These are phyloP conservation scores for Gasterosteus aculeatus DNA, from an alignment of 2,113 vertebrate genomes.

Conservation along the genomic window DNA sequence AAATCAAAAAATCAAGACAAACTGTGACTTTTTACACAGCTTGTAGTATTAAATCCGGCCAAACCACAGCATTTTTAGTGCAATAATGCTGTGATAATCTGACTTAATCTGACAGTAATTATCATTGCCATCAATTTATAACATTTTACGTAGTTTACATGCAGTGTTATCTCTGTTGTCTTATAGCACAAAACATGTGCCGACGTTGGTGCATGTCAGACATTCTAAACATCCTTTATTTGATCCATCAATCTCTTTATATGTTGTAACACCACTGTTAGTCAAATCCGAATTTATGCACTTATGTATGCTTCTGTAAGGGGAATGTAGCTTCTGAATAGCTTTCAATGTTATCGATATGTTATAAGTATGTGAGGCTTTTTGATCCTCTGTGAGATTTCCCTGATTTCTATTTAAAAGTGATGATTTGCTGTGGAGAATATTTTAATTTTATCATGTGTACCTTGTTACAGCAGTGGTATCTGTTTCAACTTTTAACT, in stretches of 20 bases:
- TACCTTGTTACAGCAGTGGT: background rate
- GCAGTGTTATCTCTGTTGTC: slow-evolving; percentile 24
- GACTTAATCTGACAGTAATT: slow-evolving; percentile 14
- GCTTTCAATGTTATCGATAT: slow-evolving; percentile 60
- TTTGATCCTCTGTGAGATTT: slow-evolving; percentile 40
- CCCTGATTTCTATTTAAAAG: slow-evolving; percentile 35
- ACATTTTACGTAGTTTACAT: slow-evolving; percentile 1
- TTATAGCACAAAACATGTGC: slow-evolving; percentile 8
- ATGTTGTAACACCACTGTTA: slow-evolving; percentile 52
- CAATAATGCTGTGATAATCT: slow-evolving; percentile 34
- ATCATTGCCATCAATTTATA: slow-evolving; percentile 3
- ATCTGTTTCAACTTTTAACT: background rate
- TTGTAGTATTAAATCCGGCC: slow-evolving; percentile 4
- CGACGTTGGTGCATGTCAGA: slow-evolving; percentile 10
- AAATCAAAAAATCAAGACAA: slow-evolving; percentile 38
- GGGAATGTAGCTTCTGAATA: slow-evolving; percentile 73
- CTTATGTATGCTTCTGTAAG: slow-evolving; percentile 71
- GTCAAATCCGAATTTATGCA: slow-evolving; percentile 65
- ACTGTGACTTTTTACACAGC: background rate
- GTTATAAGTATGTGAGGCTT: slow-evolving; percentile 53
- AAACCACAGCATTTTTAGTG: slow-evolving; percentile 30
- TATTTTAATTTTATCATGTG: slow-evolving; percentile 37
- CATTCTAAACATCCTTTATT: slow-evolving; percentile 28
- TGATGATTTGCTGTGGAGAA: slow-evolving; percentile 49
- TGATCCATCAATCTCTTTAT: slow-evolving; percentile 45